Conservation (phyloP, 1,140 invertebrate species). For the Drosophila arawakana region DNA sequence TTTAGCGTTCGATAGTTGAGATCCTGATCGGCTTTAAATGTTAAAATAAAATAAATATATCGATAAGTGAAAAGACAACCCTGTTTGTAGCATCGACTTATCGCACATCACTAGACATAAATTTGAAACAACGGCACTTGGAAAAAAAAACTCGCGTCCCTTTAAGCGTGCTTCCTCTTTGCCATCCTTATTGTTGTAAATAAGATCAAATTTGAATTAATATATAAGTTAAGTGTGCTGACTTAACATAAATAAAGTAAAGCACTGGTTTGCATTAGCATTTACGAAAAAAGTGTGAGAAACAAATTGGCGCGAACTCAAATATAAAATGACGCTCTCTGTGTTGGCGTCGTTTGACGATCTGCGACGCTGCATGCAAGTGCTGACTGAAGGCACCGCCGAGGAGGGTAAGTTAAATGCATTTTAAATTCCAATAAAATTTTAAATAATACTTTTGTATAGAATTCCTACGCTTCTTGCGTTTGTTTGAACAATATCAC, state of each 20-base stretch:
- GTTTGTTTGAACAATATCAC: conserved; percentile 89
- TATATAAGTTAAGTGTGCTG: not conserved
- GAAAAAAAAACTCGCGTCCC: conserved; percentile 59
- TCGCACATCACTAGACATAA: conserved; percentile 40
- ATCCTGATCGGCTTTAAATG: no score
- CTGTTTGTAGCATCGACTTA: not conserved
- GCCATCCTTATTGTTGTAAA: conserved; percentile 32
- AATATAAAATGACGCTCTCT: conserved; percentile 83
- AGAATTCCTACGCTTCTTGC: conserved; percentile 90
- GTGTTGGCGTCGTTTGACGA: conserved; percentile 88
- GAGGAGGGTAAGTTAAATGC: conserved; percentile 87
- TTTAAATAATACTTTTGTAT: conserved; percentile 1
- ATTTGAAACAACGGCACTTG: conserved; percentile 76
- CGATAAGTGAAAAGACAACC: not conserved
- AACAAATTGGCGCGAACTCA: conserved; percentile 42
- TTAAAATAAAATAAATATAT: not conserved
- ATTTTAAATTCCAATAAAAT: not conserved
- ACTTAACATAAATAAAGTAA: conserved; percentile 3
- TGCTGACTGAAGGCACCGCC: conserved; percentile 87
- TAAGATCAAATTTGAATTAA: not conserved
- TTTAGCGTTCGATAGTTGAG: no score
- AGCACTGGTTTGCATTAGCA: not conserved
- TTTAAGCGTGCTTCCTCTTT: conserved; percentile 64
- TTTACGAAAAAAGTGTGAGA: conserved; percentile 2
- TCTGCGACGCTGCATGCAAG: conserved; percentile 88